Percentiles rank a stretch among this genome's conserved stretches.
Evolutionary conservation across 2,113 vertebrate genomes (phyloP).

Genomic region (Sarotherodon lohbergeri): DNA sequence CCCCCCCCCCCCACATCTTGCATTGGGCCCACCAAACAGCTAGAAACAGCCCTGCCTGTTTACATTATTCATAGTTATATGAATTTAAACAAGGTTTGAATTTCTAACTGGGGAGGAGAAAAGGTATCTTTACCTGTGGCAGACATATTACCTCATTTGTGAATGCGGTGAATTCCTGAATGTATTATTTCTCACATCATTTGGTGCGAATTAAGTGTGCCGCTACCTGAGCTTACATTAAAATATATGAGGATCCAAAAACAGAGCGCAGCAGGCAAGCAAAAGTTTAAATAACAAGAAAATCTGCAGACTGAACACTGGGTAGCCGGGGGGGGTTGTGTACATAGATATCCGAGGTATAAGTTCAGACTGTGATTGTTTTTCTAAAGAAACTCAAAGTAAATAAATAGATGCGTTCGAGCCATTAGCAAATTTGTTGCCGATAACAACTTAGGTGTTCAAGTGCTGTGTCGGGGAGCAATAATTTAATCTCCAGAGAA

Average conservation of each 20-base stretch:
- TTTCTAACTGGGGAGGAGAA: not conserved
- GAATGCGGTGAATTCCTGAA: not conserved
- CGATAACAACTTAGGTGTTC: conserved; percentile 12
- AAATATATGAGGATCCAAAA: not conserved
- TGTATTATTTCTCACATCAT: not conserved
- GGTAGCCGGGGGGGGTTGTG: not conserved
- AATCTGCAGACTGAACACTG: not conserved
- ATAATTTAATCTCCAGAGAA: conserved; percentile 41
- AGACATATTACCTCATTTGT: not conserved
- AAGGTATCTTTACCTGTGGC: not conserved
- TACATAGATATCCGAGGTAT: not conserved
- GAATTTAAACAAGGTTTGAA: not conserved
- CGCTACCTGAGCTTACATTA: not conserved
- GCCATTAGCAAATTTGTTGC: conserved; percentile 5
- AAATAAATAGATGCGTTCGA: not conserved
- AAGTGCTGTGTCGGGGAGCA: conserved; percentile 12
- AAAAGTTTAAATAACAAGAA: not conserved
- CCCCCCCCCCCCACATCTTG: too few species aligned
- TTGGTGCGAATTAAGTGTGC: not conserved
- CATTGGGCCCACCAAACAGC: not conserved
- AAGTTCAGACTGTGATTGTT: not conserved
- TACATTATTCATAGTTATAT: not conserved
- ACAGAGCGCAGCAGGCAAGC: not conserved
- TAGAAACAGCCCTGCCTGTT: not conserved
- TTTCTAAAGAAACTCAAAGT: not conserved